Conservation (phyloP, 1,140 invertebrate genomes). For the Lysiphlebus fabarum region DNA sequence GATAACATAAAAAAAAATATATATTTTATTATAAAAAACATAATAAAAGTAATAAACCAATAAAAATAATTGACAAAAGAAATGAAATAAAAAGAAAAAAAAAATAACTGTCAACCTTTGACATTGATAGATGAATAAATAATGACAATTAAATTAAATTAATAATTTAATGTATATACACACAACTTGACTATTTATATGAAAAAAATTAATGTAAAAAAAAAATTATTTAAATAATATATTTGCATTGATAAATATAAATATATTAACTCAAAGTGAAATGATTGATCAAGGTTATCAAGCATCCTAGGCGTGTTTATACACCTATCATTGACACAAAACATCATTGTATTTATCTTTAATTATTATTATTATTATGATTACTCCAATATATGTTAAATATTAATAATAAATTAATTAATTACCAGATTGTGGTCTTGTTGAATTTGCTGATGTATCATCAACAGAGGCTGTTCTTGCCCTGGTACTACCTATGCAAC, state of each 20-base stretch:
- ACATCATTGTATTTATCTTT: conserved; percentile 6
- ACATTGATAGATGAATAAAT: too few relatives aligned
- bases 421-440: conserved; percentile 72
- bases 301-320: conserved; percentile 22
- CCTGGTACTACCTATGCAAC: conserved; percentile 78
- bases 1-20: too few relatives aligned
- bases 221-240: too few relatives aligned
- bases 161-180: conserved; percentile 11
- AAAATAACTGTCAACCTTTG: neutral
- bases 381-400: conserved; percentile 1
- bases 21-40: too few relatives aligned
- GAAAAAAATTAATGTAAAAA: too few relatives aligned
- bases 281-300: conserved; percentile 13
- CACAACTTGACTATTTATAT: too few relatives aligned
- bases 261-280: too few relatives aligned
- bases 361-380: neutral
- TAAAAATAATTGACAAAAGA: too few relatives aligned
- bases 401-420: conserved; percentile 30
- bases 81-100: neutral
- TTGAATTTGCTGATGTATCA: conserved; percentile 72
- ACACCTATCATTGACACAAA: conserved; percentile 10
- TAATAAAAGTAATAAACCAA: too few relatives aligned
- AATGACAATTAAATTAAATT: neutral
- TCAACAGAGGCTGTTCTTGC: conserved; percentile 74
- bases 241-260: too few relatives aligned